Base-by-base conservation (phyloP, 1,140 invertebrate genomes). In the Papilio dardanus region DNA sequence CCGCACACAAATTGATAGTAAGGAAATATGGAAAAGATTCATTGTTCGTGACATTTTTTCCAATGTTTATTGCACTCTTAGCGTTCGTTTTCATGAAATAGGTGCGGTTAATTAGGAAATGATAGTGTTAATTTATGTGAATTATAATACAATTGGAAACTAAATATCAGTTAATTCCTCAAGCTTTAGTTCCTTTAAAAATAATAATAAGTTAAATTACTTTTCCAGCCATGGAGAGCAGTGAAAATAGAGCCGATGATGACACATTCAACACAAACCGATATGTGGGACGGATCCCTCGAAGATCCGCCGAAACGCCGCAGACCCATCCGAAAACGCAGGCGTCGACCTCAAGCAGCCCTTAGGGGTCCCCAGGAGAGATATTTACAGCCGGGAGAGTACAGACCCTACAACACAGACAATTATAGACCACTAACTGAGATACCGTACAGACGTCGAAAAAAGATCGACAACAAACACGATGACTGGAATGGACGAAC, bases 161-260 rank as follows among this genome's bases (percentile, higher is more conserved):
- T 54, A 54, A 28, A 28, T 30, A 4, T 30, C 30, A 21, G 21
- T 58, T 0, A 2, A 31, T 66, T 66, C 14, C 14, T 67, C 5
- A 37, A 30, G 65, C 4, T 10, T 65, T 46, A 46, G 19, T 76
- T 83, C 94, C 6, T 50, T 35, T 8, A 35, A 35, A 35, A 35
- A 35, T 6, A 6, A 6, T 6, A 6, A 35, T 42, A 14, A 16
- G n/a, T 19, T 19, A n/a, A n/a, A 46, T 46, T 54, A 24, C 14
- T 76, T 83, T 94, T 94, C 71, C 91, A 95, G 94, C 80, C 88
- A 71, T 94, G 94, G 94, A 88, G 90, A 82, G 89, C 85, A 16
- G 83, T 93, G 21, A 86, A 93, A 65, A 74, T 78, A 19, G 86
- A 86, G 33, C 79, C 84, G 75, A 74, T 79, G 75, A 76, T 82